Conservation (phyloP, 2,797 vertebrate genomes). For the Coregonus ussuriensis region DNA sequence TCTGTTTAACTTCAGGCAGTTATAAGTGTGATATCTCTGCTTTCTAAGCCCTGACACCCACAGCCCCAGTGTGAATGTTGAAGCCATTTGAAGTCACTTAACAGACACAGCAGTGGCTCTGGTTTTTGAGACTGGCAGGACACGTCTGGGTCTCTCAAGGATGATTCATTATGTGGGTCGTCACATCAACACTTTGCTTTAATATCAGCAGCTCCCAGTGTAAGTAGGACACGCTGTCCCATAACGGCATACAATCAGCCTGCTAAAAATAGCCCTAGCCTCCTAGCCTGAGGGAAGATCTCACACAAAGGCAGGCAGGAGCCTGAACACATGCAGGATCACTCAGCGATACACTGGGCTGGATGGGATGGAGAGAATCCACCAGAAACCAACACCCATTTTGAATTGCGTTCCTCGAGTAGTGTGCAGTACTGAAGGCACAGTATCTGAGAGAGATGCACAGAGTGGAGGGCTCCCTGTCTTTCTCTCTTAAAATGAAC, state of each 20-base stretch:
- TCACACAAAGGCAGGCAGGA: conserved; percentile 67
- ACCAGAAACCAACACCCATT: conserved; percentile 42
- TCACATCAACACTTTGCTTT: conserved; percentile 73
- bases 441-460: neutral
- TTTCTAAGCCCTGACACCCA: too few relatives aligned
- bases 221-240: conserved; percentile 79
- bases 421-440: conserved; percentile 20
- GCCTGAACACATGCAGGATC: conserved; percentile 62
- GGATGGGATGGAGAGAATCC: conserved; percentile 22
- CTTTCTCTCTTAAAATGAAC: neutral
- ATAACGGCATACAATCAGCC: conserved; percentile 75
- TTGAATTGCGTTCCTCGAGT: conserved; percentile 30
- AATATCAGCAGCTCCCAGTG: conserved; percentile 64
- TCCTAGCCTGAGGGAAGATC: conserved; percentile 72
- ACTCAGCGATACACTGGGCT: conserved; percentile 28
- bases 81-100: conserved; percentile 31
- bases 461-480: neutral
- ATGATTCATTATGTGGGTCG: conserved; percentile 55
- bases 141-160: conserved; percentile 42
- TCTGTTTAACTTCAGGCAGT: conserved; percentile 24
- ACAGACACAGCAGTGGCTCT: conserved; percentile 22
- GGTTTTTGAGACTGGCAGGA: conserved; percentile 35
- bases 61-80: conserved; percentile 32
- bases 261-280: conserved; percentile 78
- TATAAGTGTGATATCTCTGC: conserved; percentile 31